Conservation (phyloP, 2,888 invertebrate genomes). For the Lysandra coridon region DNA sequence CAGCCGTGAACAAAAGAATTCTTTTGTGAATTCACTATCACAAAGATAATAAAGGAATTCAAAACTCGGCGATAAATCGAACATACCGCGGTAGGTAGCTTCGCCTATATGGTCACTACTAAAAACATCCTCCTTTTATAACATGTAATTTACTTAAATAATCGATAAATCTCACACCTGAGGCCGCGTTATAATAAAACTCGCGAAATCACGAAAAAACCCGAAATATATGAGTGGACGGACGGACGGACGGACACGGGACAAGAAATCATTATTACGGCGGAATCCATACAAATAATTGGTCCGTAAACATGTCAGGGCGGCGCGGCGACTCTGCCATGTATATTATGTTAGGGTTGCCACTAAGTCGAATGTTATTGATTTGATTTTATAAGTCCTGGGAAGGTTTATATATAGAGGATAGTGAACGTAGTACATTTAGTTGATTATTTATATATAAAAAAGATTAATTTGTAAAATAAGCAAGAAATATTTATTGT, state of each 20-base stretch:
- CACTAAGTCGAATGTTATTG: slow-evolving; percentile 35
- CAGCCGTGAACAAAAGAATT: background rate
- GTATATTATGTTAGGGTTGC: slow-evolving; percentile 73
- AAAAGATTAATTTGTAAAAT: no score
- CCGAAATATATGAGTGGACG: slow-evolving; percentile 54
- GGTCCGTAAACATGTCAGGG: slow-evolving; percentile 81
- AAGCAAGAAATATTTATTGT: no score
- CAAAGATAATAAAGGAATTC: background rate
- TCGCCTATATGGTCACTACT: slow-evolving; percentile 15
- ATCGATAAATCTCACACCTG: slow-evolving; percentile 59
- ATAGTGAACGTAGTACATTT: background rate
- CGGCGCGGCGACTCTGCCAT: slow-evolving; percentile 72
- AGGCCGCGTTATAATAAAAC: slow-evolving; percentile 60
- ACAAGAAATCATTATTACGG: slow-evolving; percentile 79
- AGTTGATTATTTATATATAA: no score
- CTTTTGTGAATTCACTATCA: background rate
- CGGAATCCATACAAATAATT: slow-evolving; percentile 81
- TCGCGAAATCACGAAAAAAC: slow-evolving; percentile 64
- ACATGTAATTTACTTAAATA: slow-evolving; percentile 46
- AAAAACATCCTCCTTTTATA: slow-evolving; percentile 41
- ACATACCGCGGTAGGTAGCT: slow-evolving; percentile 19
- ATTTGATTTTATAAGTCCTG: no score
- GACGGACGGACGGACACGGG: slow-evolving; percentile 48
- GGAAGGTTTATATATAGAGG: no score
- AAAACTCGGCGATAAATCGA: slow-evolving; percentile 14